phyloP scores from a whole-genome alignment of 2,888 invertebrate genomes.

The Pseudococcus jackbeardsleyi region DNA sequence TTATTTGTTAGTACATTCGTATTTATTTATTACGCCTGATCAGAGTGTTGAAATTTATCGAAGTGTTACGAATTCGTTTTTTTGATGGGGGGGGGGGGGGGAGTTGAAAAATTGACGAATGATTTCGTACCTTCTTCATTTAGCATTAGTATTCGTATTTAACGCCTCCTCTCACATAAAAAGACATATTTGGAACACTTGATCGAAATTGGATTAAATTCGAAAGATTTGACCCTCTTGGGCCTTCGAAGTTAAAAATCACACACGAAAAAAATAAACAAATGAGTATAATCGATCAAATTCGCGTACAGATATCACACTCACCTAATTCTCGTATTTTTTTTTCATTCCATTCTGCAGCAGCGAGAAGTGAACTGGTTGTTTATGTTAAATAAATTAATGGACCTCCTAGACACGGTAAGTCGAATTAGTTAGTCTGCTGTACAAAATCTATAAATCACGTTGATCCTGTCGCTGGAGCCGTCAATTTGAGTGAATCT shows the following conservation, averaged over 20 bases:
- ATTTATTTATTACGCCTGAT: no score
- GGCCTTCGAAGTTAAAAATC: no score
- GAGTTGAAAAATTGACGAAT: no score
- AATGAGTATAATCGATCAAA: slow-evolving; percentile 16
- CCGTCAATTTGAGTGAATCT: background rate
- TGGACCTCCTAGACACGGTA: slow-evolving; percentile 42
- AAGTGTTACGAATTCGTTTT: no score
- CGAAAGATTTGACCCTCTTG: background rate
- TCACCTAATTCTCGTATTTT: slow-evolving; percentile 28
- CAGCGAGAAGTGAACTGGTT: slow-evolving; percentile 11
- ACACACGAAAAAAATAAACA: background rate
- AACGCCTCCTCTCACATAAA: background rate
- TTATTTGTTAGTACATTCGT: background rate
- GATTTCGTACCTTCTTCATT: no score
- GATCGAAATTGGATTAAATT: background rate
- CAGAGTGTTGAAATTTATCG: no score
- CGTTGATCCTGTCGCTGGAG: background rate
- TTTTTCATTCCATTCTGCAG: background rate
- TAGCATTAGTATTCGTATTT: no score
- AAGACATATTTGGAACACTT: slow-evolving; percentile 1
- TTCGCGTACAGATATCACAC: slow-evolving; percentile 1
- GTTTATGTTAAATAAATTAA: slow-evolving; percentile 28
- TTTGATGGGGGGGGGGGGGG: no score
- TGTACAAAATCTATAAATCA: slow-evolving; percentile 20
- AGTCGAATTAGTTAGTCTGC: background rate